Conservation (phyloP, 1,140 invertebrate species). For the Lepidotrigona ventralis region DNA sequence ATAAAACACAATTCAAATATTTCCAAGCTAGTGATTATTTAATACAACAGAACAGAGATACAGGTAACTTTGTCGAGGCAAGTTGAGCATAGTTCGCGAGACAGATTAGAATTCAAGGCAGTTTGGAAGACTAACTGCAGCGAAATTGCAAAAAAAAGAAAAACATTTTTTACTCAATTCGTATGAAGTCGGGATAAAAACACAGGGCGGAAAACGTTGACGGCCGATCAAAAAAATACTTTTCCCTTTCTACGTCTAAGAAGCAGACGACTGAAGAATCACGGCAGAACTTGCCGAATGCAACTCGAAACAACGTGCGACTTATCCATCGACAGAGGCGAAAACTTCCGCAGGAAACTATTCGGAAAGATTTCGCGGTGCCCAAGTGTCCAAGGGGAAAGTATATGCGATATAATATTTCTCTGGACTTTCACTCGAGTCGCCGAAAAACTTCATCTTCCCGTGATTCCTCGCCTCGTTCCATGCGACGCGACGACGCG, state of each 20-base stretch:
- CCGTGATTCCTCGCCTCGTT: too few relatives aligned
- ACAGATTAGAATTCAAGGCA: constrained; percentile 56
- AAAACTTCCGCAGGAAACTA: neutral
- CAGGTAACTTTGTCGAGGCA: neutral
- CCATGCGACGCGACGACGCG: too few relatives aligned
- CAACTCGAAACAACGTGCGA: constrained; percentile 17
- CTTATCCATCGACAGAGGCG: neutral
- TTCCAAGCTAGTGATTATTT: neutral
- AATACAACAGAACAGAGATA: neutral
- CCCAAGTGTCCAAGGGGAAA: neutral
- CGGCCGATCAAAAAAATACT: constrained; percentile 40
- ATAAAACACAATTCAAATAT: neutral
- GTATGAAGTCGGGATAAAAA: constrained; percentile 48
- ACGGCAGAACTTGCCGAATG: constrained; percentile 16
- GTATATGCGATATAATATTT: neutral
- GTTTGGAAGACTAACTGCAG: constrained; percentile 51
- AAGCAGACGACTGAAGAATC: constrained; percentile 24
- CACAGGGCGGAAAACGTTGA: constrained; percentile 47
- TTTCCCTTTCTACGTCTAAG: constrained; percentile 18
- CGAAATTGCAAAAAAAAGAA: constrained; percentile 54
- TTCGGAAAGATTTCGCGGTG: neutral
- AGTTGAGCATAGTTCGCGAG: constrained; percentile 32
- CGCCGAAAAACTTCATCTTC: neutral
- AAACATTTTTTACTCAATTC: constrained; percentile 52
- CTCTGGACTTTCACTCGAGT: neutral